Evolutionary conservation across 2,888 invertebrate species (phyloP), one percentile per base, ranked within the genome.

Genomic region (Reticulitermes lucifugus): DNA sequence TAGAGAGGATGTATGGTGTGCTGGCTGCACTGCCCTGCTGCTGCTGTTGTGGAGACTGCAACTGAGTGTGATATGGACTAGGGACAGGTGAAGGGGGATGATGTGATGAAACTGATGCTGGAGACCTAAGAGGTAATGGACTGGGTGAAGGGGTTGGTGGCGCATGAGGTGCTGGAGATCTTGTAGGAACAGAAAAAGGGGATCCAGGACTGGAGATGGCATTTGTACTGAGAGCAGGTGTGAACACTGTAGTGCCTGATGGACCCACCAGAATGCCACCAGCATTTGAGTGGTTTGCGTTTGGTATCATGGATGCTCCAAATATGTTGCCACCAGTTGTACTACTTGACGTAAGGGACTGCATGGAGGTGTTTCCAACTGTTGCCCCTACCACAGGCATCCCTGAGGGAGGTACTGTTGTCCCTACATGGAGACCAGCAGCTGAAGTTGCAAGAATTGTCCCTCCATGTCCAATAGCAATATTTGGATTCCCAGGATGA

Each of bases 91-190:
- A 87, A 29, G 87, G 86, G 29, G 87, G 87, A 73, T 86, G 87
- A 41, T 81, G 81, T 5, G 83, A 80, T n/a, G 85, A 83, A 41
- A 86, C 80, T 29, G 86, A 86, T 55, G 87, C 86, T 10, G 87
- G 87, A n/a, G 87, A 87, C 21, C 87, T 83, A 43, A 85, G 75
- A 25, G 87, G 87, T 21, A 86, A 71, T 18, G 87, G 86, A 83
- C 86, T 86, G n/a, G 86, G 87, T 29, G 87, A 86, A 59, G 87
- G 87, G 5, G 87, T 87, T 43, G 86, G 87, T n/a, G 87, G 87
- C n/a, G 86, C 87, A 80, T 87, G 87, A 22, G 85, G 86, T 22
- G 84, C 84, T 55, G 86, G 86, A 65, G 87, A 87, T 22, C 87
- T 60, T 55, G 85, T 84, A 73, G 86, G 87, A 29, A 86, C 81